Conservation (phyloP, 2,113 vertebrate genomes). For the Bubalus kerabau region DNA sequence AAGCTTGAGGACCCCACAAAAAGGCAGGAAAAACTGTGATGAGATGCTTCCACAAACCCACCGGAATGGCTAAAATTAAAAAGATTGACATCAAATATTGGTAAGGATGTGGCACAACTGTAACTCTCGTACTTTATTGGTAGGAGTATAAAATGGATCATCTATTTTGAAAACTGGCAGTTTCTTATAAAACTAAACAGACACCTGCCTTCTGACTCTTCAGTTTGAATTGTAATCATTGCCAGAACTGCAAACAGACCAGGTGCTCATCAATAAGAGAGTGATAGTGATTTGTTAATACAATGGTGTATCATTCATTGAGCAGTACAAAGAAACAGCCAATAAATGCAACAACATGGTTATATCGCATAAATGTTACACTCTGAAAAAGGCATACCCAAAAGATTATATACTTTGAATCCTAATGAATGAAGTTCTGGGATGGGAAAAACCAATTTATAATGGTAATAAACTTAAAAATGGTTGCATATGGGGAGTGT, state of each 20-base stretch:
- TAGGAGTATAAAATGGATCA: not conserved
- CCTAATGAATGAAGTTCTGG: not conserved
- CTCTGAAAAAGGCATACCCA: not conserved
- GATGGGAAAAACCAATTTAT: not conserved
- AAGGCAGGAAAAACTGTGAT: not conserved
- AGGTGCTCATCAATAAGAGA: not conserved
- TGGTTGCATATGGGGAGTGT: not conserved
- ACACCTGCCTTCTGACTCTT: not conserved
- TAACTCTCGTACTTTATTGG: rapidly evolving
- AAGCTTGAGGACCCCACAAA: too few species aligned
- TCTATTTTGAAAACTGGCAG: not conserved
- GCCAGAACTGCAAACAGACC: not conserved
- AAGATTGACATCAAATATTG: not conserved
- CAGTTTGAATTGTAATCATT: not conserved
- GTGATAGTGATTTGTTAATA: not conserved
- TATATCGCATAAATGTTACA: not conserved
- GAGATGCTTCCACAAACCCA: not conserved
- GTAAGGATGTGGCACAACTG: not conserved
- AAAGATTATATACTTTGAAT: not conserved
- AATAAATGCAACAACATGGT: rapidly evolving
- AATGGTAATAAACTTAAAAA: not conserved
- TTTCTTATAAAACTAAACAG: not conserved
- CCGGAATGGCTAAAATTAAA: not conserved
- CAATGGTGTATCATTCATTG: rapidly evolving
- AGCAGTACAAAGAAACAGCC: not conserved